Evolutionary conservation across 1,140 invertebrate species (phyloP), one percentile per base, ranked within the genome.

Genomic region (Plodia interpunctella): DNA sequence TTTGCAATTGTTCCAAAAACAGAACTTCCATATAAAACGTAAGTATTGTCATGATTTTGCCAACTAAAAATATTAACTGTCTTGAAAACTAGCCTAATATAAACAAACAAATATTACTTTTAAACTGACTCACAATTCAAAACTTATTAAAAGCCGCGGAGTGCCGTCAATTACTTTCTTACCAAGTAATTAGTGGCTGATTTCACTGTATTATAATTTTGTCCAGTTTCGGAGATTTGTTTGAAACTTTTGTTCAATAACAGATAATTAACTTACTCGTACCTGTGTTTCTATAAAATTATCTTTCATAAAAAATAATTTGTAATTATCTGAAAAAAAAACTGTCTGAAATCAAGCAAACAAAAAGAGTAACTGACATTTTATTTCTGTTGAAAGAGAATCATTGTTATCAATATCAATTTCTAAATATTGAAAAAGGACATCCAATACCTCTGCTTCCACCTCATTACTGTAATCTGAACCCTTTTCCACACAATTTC

Each of bases 111-210:
- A 44, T 15, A 44, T 5, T 35, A 35, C 32, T 44, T 44, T 6
- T 15, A 44, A 44, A 44, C 38, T 44, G 38, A 44, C 35, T 38
- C 11, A 38, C 38, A 44, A 44, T 44, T n/a, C 15, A 10, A 44
- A 44, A 44, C 38, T 44, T 44, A 44, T 44, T 44, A 44, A 44
- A 44, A 44, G 38, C 38, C 38, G 30, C 30, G 30, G 38, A 44
- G 38, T 44, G 38, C 38, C 38, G 9, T 44, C 38, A 44, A 44
- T 44, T 44, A 44, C 38, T 44, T 44, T 1, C 38, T 44, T 44
- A n/a, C 38, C 15, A 44, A 44, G 13, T 44, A 44, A 44, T 44
- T 44, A 44, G 38, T 17, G 38, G 38, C 10, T 2, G 38, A n/a
- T 44, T 35, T 35, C 13, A 44, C 38, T 44, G n/a, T 17, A 44